A percentile compares a stretch with the other conserved stretches of the same genome.
Evolutionary conservation across 2,888 invertebrate genomes (phyloP).

Genomic region (Plagodis dolabraria): DNA sequence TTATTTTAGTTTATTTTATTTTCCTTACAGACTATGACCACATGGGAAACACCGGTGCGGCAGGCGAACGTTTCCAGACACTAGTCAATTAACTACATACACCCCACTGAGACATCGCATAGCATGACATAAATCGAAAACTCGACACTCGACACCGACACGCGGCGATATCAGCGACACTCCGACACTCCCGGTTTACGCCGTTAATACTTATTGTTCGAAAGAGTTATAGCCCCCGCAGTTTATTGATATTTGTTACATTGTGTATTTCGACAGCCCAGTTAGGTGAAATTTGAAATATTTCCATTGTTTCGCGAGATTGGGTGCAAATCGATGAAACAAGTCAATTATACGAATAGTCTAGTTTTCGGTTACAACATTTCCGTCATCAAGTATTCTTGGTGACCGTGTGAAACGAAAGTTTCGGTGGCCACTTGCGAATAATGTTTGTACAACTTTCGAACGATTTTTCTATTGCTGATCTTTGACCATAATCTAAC

Average conservation of each 20-base stretch:
- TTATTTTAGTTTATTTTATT: too few relatives aligned
- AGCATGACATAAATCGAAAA: conserved; percentile 65
- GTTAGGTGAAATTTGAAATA: conserved; percentile 15
- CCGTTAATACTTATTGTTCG: conserved; percentile 35
- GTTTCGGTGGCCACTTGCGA: too few relatives aligned
- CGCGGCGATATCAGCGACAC: conserved; percentile 9
- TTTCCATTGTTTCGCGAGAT: conserved; percentile 10
- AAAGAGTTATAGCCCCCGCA: conserved; percentile 32
- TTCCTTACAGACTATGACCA: too few relatives aligned
- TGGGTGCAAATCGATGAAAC: background rate
- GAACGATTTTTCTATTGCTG: too few relatives aligned
- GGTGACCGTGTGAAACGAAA: too few relatives aligned
- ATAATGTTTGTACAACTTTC: too few relatives aligned
- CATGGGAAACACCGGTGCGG: background rate
- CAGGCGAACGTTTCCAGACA: conserved; percentile 47
- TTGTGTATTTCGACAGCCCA: conserved; percentile 14
- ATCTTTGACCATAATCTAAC: too few relatives aligned
- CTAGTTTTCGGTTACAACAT: background rate
- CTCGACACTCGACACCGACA: conserved; percentile 11
- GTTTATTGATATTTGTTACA: conserved; percentile 23
- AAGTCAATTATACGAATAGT: background rate
- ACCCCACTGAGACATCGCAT: conserved; percentile 49
- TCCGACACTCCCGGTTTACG: conserved; percentile 24
- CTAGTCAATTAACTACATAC: conserved; percentile 74
- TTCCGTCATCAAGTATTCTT: too few relatives aligned